Evolutionary conservation across 1,140 invertebrate species (phyloP).

Genomic region (Bombus haemorrhoidalis): DNA sequence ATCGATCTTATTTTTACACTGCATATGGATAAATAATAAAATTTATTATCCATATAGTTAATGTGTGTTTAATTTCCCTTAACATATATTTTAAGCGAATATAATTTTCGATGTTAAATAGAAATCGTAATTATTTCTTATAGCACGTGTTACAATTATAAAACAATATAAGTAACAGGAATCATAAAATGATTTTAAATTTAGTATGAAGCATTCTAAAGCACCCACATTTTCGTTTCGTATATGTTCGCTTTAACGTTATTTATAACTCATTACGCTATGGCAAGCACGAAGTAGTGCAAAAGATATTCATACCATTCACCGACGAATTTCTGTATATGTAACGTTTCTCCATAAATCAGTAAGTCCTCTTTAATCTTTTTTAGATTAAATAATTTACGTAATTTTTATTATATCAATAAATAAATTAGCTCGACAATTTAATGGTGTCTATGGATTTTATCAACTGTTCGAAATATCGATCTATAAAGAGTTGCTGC

Average conservation of each 20-base stretch:
- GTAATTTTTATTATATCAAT: neutral
- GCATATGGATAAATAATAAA: constrained; percentile 65
- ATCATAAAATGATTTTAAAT: constrained; percentile 3
- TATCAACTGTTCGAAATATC: constrained; percentile 44
- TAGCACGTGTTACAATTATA: neutral
- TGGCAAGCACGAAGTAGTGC: constrained; percentile 47
- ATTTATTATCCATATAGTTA: constrained; percentile 58
- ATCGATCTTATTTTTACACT: constrained; percentile 68
- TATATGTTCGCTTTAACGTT: constrained; percentile 42
- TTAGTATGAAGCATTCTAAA: neutral
- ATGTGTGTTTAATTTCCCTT: neutral
- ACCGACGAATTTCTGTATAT: constrained; percentile 13
- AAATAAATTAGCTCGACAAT: neutral
- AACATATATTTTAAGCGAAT: neutral
- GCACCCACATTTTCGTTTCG: constrained; percentile 13
- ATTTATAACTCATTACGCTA: constrained; percentile 63
- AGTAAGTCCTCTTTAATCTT: constrained; percentile 34
- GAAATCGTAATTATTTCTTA: neutral
- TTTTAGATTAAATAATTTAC: neutral
- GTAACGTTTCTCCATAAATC: constrained; percentile 11
- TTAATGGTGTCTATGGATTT: constrained; percentile 51
- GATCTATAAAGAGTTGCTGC: constrained; percentile 48
- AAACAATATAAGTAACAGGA: neutral
- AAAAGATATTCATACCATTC: constrained; percentile 22
- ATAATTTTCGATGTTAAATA: neutral